Percentiles rank a stretch among this genome's conserved stretches.
Evolutionary conservation across 1,140 invertebrate genomes (phyloP).

Genomic region (Drosophila parvula): DNA sequence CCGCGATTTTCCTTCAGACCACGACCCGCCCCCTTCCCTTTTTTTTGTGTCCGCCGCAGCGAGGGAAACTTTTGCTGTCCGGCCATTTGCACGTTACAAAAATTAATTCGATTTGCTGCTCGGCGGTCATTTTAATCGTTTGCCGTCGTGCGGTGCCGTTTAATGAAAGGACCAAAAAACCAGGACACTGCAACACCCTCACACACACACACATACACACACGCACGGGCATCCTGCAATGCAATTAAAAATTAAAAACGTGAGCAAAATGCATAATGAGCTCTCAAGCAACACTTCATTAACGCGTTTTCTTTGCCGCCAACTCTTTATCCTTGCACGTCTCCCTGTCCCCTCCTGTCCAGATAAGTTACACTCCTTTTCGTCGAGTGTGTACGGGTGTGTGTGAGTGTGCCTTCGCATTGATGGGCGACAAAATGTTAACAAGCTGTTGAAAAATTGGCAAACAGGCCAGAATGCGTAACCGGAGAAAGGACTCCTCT

Average conservation of each 20-base stretch:
- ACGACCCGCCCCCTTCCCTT: background rate
- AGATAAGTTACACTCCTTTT: constrained; percentile 44
- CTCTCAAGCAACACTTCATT: constrained; percentile 78
- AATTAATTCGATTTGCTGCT: constrained; percentile 83
- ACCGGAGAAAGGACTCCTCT: constrained; percentile 51
- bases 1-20: background rate
- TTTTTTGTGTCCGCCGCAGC: constrained; percentile 5
- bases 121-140: constrained; percentile 81
- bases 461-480: constrained; percentile 65
- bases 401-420: constrained; percentile 27
- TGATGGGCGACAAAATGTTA: constrained; percentile 80
- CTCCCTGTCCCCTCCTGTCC: constrained; percentile 23
- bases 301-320: constrained; percentile 66
- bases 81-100: constrained; percentile 82
- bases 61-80: constrained; percentile 49
- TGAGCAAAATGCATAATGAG: constrained; percentile 81
- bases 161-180: constrained; percentile 67
- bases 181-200: constrained; percentile 29
- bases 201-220: background rate
- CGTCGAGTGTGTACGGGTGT: background rate
- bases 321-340: background rate
- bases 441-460: constrained; percentile 79
- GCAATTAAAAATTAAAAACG: constrained; percentile 80
- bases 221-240: constrained; percentile 34
- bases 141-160: constrained; percentile 66